A percentile compares a stretch with the other conserved stretches of the same genome.
Conservation (phyloP, 2,797 vertebrate species). For the Premnoplex brunnescens region DNA sequence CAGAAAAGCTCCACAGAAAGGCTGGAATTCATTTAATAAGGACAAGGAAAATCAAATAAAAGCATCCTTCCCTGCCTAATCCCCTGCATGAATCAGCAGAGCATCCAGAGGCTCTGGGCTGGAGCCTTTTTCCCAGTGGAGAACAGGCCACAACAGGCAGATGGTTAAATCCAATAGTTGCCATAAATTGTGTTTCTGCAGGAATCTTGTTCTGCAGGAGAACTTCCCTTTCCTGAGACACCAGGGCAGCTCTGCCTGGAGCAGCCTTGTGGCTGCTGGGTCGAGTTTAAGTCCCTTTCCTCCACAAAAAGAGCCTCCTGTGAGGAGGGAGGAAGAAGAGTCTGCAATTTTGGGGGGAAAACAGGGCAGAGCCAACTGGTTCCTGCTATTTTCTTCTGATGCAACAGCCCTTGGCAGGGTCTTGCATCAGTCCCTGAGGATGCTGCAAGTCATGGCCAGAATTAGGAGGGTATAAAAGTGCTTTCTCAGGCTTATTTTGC, state of each 20-base stretch:
- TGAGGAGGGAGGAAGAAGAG: not conserved
- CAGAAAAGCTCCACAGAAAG: not conserved
- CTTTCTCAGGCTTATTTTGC: not conserved
- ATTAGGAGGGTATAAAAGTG: not conserved
- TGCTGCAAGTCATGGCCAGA: not conserved
- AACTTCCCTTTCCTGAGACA: not conserved
- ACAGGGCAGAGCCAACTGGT: not conserved
- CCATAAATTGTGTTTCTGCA: not conserved
- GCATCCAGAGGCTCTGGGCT: not conserved
- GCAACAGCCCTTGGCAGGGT: not conserved
- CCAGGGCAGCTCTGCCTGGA: rapidly evolving
- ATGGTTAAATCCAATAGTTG: not conserved
- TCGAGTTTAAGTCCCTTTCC: not conserved
- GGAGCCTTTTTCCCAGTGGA: not conserved
- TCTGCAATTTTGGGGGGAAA: not conserved
- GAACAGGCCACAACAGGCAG: not conserved
- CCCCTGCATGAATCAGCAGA: not conserved
- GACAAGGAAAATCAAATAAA: not conserved
- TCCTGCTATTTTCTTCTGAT: not conserved
- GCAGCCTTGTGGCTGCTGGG: not conserved
- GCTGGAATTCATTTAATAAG: not conserved
- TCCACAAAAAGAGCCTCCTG: not conserved
- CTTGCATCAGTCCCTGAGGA: not conserved
- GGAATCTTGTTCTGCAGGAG: not conserved
- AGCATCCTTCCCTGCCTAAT: not conserved